Conservation (phyloP, 2,888 invertebrate genomes). For the Margaritifera margaritifera region DNA sequence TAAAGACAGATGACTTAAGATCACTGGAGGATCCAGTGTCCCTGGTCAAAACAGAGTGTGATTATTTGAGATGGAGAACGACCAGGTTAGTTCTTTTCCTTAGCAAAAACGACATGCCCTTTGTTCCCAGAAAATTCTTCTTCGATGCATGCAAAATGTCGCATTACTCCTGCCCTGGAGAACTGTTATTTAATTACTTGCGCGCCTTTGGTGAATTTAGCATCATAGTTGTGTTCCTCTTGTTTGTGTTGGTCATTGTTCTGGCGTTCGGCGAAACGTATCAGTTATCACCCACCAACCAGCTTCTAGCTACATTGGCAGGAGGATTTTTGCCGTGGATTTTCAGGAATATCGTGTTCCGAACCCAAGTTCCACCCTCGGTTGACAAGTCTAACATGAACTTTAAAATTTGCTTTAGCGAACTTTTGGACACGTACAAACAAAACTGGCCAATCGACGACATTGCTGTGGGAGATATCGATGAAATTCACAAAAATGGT, state of each 20-base stretch:
- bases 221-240: constrained; percentile 32
- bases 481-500: too few relatives aligned
- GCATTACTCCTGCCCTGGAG: constrained; percentile 38
- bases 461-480: constrained; percentile 10
- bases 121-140: constrained; percentile 39
- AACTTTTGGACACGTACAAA: constrained; percentile 20
- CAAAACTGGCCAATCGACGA: constrained; percentile 37
- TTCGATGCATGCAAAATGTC: constrained; percentile 40
- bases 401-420: constrained; percentile 33
- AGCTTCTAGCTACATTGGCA: constrained; percentile 36
- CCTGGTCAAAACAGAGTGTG: constrained; percentile 11
- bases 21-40: constrained; percentile 24
- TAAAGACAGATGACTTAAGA: constrained; percentile 37
- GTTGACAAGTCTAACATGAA: constrained; percentile 22
- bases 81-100: constrained; percentile 30
- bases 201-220: constrained; percentile 30
- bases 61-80: constrained; percentile 29
- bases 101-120: constrained; percentile 31
- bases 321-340: constrained; percentile 48
- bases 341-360: constrained; percentile 36
- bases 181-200: constrained; percentile 27
- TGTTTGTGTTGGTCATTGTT: constrained; percentile 43
- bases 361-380: constrained; percentile 15
- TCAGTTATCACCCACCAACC: constrained; percentile 38
- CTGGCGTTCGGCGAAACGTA: constrained; percentile 46